Percentiles rank a stretch among this genome's conserved stretches.
Conservation (phyloP, 2,888 invertebrate genomes). For the Allacma fusca region DNA sequence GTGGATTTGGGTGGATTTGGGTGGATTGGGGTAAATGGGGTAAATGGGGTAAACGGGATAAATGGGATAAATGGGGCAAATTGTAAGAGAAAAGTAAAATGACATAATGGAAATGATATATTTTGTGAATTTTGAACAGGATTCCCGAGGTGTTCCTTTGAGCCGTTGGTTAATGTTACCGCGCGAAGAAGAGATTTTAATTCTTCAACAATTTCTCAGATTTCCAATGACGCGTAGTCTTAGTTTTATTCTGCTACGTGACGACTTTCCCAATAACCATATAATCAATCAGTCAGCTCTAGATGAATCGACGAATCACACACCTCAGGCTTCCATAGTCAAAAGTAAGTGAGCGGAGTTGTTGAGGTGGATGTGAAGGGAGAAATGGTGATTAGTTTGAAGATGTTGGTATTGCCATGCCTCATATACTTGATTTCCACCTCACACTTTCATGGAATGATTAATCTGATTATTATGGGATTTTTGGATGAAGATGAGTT, state of each 20-base stretch:
- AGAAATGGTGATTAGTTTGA: neutral
- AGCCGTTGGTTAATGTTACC: slow-evolving; percentile 90
- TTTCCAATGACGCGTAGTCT: slow-evolving; percentile 88
- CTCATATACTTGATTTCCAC: neutral
- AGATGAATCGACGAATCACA: slow-evolving; percentile 41
- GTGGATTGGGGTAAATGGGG: too few species aligned
- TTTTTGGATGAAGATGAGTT: neutral
- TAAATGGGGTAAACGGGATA: too few species aligned
- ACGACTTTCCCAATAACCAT: slow-evolving; percentile 59
- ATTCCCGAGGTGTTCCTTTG: slow-evolving; percentile 80
- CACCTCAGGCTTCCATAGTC: slow-evolving; percentile 65
- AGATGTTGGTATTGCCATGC: neutral
- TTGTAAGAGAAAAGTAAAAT: neutral
- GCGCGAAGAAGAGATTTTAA: slow-evolving; percentile 87
- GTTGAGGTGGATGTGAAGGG: neutral
- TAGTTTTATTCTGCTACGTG: slow-evolving; percentile 63
- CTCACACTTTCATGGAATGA: neutral
- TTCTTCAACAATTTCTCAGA: slow-evolving; percentile 89
- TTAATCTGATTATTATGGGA: neutral
- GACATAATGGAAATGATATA: too few species aligned
- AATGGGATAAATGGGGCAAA: too few species aligned
- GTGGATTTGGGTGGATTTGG: too few species aligned
- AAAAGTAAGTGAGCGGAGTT: slow-evolving; percentile 40
- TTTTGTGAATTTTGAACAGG: slow-evolving; percentile 67
- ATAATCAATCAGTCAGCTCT: slow-evolving; percentile 47